Base-by-base conservation (phyloP, 2,797 vertebrate species). In the Apogon hyalosoma region DNA sequence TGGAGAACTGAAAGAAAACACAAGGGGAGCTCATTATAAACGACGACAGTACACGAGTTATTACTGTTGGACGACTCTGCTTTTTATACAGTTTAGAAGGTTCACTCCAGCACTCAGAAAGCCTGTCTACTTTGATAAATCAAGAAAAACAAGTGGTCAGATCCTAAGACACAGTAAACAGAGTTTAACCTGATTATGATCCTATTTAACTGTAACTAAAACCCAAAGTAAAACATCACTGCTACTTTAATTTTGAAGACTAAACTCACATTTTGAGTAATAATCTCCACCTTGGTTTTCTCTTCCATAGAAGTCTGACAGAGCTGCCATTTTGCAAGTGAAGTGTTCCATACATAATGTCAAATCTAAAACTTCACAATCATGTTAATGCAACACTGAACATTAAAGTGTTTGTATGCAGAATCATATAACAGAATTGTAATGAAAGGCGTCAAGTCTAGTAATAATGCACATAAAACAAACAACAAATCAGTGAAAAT, bases 1-100 rank as follows among this genome's bases (percentile, higher is more conserved):
- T 99, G 98, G 55, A 99, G 95, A 58, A 99, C 98, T 99, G 58
- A 65, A 8, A 38, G 57, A 60, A 50, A 58, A 55, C 9, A 75
- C 45, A 63, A 53, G 59, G 16, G 18, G 9, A 13, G 21, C 21
- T 24, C 21, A 24, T 24, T 24, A 24, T 24, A 24, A 24, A 24
- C 21, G 21, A 24, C 21, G 4, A 24, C 21, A 24, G 2, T 24
- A 24, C 21, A 24, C 4, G 21, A 24, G 21, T 24, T 24, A 4
- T 2, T 24, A 24, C 21, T 4, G 4, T 39, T 50, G 16, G 13
- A 28, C 0, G 12, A 16, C 16, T 18, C 8, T 57, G 31, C 4
- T 6, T 48, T 2, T 0, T 43, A 7, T 28, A 51, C 13, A 11
- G 45, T 14, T 51, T 46, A 6, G 56, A 21, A 43, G 11, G 28